Conservation (phyloP, 2,888 invertebrate species). For the Sarcophaga subvicina region DNA sequence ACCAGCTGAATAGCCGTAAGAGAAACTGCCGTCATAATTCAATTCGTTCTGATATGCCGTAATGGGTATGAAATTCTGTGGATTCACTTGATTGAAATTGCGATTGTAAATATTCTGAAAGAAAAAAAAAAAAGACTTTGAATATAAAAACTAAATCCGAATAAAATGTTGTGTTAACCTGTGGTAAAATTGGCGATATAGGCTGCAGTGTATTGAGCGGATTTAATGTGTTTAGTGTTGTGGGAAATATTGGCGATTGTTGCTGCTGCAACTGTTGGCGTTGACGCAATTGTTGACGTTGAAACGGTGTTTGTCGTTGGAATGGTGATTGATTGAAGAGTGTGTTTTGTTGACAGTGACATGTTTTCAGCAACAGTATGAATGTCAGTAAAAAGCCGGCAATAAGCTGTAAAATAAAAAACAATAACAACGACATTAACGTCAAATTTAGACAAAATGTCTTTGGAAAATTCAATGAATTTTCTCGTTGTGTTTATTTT, state of each 20-base stretch:
- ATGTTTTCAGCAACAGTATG: conserved; percentile 69
- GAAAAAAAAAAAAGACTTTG: background rate
- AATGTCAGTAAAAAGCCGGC: conserved; percentile 70
- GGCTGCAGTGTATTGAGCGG: conserved; percentile 72
- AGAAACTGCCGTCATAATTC: conserved; percentile 81
- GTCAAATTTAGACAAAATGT: background rate
- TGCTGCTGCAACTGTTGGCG: conserved; percentile 73
- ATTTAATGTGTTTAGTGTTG: conserved; percentile 67
- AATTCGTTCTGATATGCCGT: conserved; percentile 81
- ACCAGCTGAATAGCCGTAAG: conserved; percentile 87
- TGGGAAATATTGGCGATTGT: conserved; percentile 71
- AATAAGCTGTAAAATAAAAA: conserved; percentile 59
- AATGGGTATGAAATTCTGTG: conserved; percentile 81
- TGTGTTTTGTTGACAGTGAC: conserved; percentile 73
- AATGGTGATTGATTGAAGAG: conserved; percentile 77
- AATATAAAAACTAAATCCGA: background rate
- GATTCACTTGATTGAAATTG: conserved; percentile 76
- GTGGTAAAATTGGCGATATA: conserved; percentile 72
- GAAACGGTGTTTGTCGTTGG: conserved; percentile 74
- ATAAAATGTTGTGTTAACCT: conserved; percentile 67
- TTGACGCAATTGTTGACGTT: conserved; percentile 72
- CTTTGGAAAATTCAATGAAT: background rate
- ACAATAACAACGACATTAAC: conserved; percentile 20
- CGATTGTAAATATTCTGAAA: conserved; percentile 74
- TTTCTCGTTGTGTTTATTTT: background rate